These are phyloP conservation scores for Eufriesea mexicana DNA, from an alignment of 1,140 invertebrate genomes.

Conservation along the genomic window DNA sequence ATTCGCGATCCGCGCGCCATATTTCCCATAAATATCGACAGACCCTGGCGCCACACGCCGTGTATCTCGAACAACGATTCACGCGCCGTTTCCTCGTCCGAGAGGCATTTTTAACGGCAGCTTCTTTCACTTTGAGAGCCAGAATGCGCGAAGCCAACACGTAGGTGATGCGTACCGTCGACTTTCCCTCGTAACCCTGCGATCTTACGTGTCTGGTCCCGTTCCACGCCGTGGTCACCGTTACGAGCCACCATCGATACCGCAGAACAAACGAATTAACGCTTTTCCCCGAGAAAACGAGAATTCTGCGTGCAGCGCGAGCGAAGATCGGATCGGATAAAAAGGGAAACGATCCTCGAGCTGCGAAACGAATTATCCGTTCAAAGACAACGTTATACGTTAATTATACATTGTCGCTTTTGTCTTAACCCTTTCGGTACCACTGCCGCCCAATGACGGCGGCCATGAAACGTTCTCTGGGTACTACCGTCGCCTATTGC, in stretches of 20 bases:
- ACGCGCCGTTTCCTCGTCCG: conserved; percentile 42
- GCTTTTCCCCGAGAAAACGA: no score
- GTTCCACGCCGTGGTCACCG: conserved; percentile 22
- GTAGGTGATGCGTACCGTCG: conserved; percentile 63
- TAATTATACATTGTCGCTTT: no score
- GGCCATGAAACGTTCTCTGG: no score
- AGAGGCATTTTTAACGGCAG: conserved; percentile 55
- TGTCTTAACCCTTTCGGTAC: no score
- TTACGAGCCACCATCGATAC: conserved; percentile 22
- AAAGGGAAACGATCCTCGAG: neutral
- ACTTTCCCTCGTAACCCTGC: conserved; percentile 71
- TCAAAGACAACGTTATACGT: no score
- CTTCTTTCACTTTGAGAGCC: conserved; percentile 72
- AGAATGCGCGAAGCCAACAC: conserved; percentile 69
- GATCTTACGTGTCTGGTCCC: conserved; percentile 46
- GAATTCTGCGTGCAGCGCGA: neutral
- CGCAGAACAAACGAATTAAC: conserved; percentile 32
- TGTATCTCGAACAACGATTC: neutral
- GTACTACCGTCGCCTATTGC: no score
- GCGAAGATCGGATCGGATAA: neutral
- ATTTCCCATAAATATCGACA: no score
- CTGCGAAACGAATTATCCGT: neutral
- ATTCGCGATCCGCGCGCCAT: neutral
- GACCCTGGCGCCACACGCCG: neutral
- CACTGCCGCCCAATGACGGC: no score